Conservation (phyloP, 1,140 invertebrate genomes). For the Psilanteris sp. region DNA sequence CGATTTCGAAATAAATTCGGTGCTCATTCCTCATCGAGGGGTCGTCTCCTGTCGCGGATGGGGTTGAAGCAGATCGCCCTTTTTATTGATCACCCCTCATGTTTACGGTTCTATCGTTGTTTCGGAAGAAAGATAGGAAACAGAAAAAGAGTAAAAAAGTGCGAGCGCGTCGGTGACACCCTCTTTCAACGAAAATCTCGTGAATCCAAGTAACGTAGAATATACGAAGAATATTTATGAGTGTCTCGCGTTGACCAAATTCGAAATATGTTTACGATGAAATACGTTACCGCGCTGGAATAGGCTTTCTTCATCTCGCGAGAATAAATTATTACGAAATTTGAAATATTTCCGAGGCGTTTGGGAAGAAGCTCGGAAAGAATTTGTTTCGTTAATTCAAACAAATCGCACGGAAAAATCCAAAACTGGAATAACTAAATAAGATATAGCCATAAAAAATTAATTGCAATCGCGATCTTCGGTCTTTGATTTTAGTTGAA, state of each 20-base stretch:
- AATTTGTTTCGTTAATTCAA: too few species aligned
- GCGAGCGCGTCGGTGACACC: constrained; percentile 48
- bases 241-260: constrained; percentile 69
- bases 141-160: constrained; percentile 48
- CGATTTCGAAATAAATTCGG: constrained; percentile 76
- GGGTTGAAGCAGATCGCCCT: constrained; percentile 75
- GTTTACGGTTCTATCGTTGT: constrained; percentile 66
- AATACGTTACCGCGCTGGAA: constrained; percentile 37
- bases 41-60: constrained; percentile 71
- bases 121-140: constrained; percentile 62
- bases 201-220: constrained; percentile 56
- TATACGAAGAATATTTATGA: constrained; percentile 63
- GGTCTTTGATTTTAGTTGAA: too few species aligned
- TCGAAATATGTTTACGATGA: constrained; percentile 59
- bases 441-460: too few species aligned
- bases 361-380: too few species aligned
- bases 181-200: constrained; percentile 59
- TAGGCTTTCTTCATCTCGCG: constrained; percentile 65
- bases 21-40: constrained; percentile 73
- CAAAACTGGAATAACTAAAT: too few species aligned
- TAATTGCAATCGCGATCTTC: too few species aligned
- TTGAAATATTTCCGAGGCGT: too few species aligned
- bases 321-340: constrained; percentile 44
- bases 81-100: constrained; percentile 73
- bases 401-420: constrained; percentile 1